These are phyloP conservation scores for Drosophila ercepeae DNA, from an alignment of 1,140 invertebrate species.

Conservation along the genomic window DNA sequence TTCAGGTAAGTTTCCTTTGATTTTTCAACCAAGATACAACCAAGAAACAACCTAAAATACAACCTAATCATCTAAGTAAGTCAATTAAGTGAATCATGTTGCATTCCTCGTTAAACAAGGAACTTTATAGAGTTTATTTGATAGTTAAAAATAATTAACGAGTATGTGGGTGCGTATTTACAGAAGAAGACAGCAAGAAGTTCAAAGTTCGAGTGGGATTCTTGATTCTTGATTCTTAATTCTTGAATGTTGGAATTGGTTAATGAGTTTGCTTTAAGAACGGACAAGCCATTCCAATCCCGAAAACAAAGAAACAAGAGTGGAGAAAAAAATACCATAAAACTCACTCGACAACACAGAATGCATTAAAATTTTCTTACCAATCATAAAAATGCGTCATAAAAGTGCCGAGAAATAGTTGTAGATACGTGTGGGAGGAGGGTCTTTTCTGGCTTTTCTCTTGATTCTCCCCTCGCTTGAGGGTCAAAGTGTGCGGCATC, in stretches of 20 bases:
- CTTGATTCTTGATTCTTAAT: background rate
- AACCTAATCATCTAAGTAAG: conserved; percentile 5
- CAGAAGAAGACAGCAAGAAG: background rate
- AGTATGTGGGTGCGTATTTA: conserved; percentile 1
- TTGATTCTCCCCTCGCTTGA: conserved; percentile 22
- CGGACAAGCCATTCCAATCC: conserved; percentile 1
- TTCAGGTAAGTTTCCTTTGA: conserved; percentile 57
- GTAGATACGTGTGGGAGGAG: conserved; percentile 14
- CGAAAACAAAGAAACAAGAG: conserved; percentile 30
- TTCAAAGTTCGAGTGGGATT: conserved; percentile 26
- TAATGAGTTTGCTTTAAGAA: conserved; percentile 32
- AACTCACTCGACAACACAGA: conserved; percentile 62
- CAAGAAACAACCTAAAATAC: background rate
- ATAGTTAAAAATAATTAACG: conserved; percentile 41
- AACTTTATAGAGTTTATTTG: conserved; percentile 20
- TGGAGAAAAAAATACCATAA: conserved; percentile 42
- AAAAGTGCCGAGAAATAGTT: conserved; percentile 56
- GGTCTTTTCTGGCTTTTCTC: conserved; percentile 19
- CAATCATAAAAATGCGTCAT: conserved; percentile 73
- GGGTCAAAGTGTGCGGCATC: conserved; percentile 58
- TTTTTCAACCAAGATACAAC: too few species aligned
- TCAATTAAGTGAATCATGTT: conserved; percentile 29
- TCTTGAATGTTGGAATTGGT: conserved; percentile 3
- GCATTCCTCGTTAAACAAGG: conserved; percentile 16
- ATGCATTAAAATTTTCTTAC: conserved; percentile 68